Conservation (phyloP, 2,888 invertebrate genomes). For the Galeruca laticollis region DNA sequence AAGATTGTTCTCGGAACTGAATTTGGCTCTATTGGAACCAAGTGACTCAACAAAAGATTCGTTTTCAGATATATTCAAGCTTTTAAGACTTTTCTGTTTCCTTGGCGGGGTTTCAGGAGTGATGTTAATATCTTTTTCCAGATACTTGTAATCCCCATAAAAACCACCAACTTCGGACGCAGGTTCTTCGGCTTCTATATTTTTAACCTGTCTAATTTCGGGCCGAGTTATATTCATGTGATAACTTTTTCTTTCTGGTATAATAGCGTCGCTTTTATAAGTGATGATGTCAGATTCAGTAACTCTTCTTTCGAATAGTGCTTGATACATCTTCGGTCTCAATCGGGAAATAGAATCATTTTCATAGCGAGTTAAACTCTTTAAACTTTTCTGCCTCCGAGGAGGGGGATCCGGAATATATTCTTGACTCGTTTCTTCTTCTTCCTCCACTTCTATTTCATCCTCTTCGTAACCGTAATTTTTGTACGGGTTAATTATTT, state of each 20-base stretch:
- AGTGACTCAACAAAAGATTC: constrained; percentile 57
- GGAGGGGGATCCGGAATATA: constrained; percentile 26
- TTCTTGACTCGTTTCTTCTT: constrained; percentile 8
- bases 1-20: constrained; percentile 48
- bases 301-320: constrained; percentile 8
- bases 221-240: constrained; percentile 16
- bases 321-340: constrained; percentile 1
- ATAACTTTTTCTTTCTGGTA: constrained; percentile 19
- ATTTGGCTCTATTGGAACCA: constrained; percentile 23
- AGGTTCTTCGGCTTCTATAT: background rate
- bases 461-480: constrained; percentile 47
- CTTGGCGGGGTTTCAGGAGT: constrained; percentile 63
- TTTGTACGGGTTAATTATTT: constrained; percentile 58
- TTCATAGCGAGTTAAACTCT: constrained; percentile 18
- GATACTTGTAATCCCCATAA: constrained; percentile 1
- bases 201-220: background rate
- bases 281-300: constrained; percentile 20
- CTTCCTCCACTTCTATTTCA: constrained; percentile 40
- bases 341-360: constrained; percentile 3
- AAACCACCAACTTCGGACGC: background rate
- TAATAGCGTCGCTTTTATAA: background rate
- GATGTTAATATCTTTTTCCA: constrained; percentile 31
- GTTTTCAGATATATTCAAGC: constrained; percentile 62
- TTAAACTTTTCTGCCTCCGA: constrained; percentile 21
- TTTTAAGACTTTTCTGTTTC: constrained; percentile 63